Evolutionary conservation across 2,113 vertebrate species (phyloP).

Genomic region (Rafetus swinhoei): DNA sequence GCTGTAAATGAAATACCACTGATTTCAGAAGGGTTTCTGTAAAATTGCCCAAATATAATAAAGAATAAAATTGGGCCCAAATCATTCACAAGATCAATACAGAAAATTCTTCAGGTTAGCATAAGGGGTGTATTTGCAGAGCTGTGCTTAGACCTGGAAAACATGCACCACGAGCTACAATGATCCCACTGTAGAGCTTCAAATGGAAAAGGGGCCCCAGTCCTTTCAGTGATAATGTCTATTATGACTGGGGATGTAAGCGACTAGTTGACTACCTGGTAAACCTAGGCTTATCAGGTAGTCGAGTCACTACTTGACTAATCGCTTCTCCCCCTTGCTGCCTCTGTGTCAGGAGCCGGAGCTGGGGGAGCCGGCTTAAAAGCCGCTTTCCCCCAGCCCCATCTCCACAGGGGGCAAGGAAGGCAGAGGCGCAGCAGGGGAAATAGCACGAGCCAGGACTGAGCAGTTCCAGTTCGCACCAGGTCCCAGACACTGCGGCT

Average conservation of each 20-base stretch:
- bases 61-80: neutral
- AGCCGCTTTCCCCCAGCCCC: too few species aligned
- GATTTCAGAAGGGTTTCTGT: neutral
- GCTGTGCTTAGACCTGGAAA: neutral
- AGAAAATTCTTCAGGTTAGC: neutral
- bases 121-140: slow-evolving; percentile 9
- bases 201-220: neutral
- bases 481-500: too few species aligned
- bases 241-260: accelerated
- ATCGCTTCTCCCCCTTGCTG: too few species aligned
- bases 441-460: too few species aligned
- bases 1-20: neutral
- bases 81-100: neutral
- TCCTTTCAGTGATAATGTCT: neutral
- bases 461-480: too few species aligned
- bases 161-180: neutral
- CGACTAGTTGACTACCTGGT: too few species aligned
- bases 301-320: too few species aligned
- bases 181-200: neutral
- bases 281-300: too few species aligned
- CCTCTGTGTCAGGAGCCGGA: too few species aligned
- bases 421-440: too few species aligned
- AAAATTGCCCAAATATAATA: neutral
- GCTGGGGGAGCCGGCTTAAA: too few species aligned
- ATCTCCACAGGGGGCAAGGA: too few species aligned